These are phyloP conservation scores for Aricia agestis DNA, from an alignment of 1,140 invertebrate species.

Conservation along the genomic window DNA sequence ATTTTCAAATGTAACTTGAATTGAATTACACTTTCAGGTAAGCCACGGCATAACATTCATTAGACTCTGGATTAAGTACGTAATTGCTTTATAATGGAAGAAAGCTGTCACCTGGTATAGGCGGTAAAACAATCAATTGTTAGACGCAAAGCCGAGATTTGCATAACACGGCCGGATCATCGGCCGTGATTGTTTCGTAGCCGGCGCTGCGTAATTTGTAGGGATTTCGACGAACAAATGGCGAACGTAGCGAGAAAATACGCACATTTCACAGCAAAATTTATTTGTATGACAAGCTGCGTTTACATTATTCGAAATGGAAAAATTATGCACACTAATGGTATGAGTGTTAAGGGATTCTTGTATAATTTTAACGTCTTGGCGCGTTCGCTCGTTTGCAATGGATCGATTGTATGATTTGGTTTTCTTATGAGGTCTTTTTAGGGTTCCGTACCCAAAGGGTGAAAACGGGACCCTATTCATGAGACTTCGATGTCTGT, in stretches of 20 bases:
- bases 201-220: constrained; percentile 60
- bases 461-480: no score
- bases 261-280: constrained; percentile 24
- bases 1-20: no score
- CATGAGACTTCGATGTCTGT: no score
- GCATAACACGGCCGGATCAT: constrained; percentile 62
- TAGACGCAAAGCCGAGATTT: constrained; percentile 60
- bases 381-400: no score
- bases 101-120: constrained; percentile 18
- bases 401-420: no score
- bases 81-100: not conserved
- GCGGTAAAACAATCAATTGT: constrained; percentile 46
- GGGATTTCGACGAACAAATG: constrained; percentile 58
- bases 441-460: no score
- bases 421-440: no score
- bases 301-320: constrained; percentile 1
- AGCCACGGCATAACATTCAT: not conserved
- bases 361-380: no score
- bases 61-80: not conserved
- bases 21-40: no score
- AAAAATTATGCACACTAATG: constrained; percentile 4
- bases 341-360: not conserved
- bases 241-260: constrained; percentile 43
- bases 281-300: constrained; percentile 4
- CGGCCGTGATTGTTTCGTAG: constrained; percentile 64